Conservation (phyloP, 1,140 invertebrate species). For the Piezodorus guildinii region DNA sequence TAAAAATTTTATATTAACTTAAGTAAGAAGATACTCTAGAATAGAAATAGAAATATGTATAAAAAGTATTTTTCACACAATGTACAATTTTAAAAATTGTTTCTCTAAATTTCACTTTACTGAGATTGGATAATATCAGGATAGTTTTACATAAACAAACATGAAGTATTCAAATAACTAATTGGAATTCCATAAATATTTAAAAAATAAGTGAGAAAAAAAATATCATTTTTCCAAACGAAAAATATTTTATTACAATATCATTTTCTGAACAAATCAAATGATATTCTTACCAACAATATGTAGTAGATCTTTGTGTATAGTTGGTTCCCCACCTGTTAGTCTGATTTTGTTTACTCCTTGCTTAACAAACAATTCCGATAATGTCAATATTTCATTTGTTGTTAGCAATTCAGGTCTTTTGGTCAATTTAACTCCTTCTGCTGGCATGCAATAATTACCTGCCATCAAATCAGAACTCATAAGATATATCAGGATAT, state of each 20-base stretch:
- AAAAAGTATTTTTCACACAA: no score
- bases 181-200: not conserved
- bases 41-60: no score
- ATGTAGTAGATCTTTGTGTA: slow-evolving; percentile 72
- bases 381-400: slow-evolving; percentile 70
- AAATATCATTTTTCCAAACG: no score
- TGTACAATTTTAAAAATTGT: no score
- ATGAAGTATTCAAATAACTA: no score
- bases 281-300: slow-evolving; percentile 51
- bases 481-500: slow-evolving; percentile 13
- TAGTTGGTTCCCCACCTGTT: slow-evolving; percentile 93
- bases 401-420: slow-evolving; percentile 64
- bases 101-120: no score
- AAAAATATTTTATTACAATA: not conserved
- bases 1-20: no score
- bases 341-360: slow-evolving; percentile 88
- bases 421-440: slow-evolving; percentile 74
- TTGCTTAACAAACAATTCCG: slow-evolving; percentile 72
- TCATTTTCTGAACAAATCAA: not conserved
- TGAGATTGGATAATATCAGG: no score
- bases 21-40: no score
- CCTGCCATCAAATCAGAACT: slow-evolving; percentile 40
- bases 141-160: no score
- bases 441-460: slow-evolving; percentile 91
- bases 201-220: not conserved